Percentiles rank a stretch among this genome's conserved stretches.
Conservation (phyloP, 2,888 invertebrate genomes). For the Agrotis exclamationis region DNA sequence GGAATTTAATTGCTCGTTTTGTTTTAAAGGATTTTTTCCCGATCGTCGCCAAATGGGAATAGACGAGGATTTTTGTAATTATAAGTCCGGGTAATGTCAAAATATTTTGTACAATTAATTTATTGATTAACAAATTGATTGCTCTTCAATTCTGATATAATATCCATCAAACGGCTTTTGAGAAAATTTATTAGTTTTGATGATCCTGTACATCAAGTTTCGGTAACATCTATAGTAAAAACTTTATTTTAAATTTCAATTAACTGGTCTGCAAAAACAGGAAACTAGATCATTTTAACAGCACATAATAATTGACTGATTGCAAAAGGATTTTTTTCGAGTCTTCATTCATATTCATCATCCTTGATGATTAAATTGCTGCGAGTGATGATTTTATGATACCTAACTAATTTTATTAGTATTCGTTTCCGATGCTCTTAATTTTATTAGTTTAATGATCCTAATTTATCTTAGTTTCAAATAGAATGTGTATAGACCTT, state of each 20-base stretch:
- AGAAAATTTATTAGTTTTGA: constrained; percentile 12
- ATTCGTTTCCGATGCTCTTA: constrained; percentile 25
- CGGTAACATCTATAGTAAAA: constrained; percentile 11
- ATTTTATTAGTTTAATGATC: constrained; percentile 34
- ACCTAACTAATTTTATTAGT: constrained; percentile 33
- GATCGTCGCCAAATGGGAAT: too few species aligned
- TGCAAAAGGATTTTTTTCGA: constrained; percentile 1
- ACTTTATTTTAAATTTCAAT: constrained; percentile 42
- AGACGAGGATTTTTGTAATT: too few species aligned
- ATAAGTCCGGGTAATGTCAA: too few species aligned
- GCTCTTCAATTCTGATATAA: background rate
- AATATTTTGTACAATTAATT: too few species aligned
- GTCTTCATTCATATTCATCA: constrained; percentile 37
- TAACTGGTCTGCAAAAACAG: constrained; percentile 37
- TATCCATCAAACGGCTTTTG: constrained; percentile 1
- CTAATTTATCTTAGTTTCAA: background rate
- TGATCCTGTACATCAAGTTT: constrained; percentile 6
- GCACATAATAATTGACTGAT: constrained; percentile 9
- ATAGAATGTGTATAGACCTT: background rate
- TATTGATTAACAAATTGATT: constrained; percentile 22
- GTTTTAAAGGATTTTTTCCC: too few species aligned
- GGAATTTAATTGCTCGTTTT: too few species aligned
- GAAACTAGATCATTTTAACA: constrained; percentile 53
- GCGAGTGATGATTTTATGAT: constrained; percentile 16
- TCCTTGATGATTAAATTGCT: constrained; percentile 28